phyloP scores from a whole-genome alignment of 2,888 invertebrate genomes.

The Dascillus cervinus region DNA sequence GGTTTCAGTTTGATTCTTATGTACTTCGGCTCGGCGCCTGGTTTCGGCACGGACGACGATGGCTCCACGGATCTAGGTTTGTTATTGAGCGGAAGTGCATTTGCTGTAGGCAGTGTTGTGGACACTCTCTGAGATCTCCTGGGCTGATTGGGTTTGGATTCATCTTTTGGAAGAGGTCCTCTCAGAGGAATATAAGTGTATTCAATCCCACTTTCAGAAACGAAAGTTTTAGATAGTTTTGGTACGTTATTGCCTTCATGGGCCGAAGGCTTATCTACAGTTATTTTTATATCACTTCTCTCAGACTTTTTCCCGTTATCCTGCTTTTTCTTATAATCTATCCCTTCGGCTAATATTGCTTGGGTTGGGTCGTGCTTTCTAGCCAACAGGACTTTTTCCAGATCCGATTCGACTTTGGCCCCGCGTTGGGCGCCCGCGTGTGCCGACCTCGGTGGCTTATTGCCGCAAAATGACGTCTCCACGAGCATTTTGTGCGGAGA shows the following conservation, averaged over 20 bases:
- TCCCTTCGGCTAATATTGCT: slow-evolving; percentile 56
- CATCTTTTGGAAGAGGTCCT: slow-evolving; percentile 36
- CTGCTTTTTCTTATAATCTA: slow-evolving; percentile 35
- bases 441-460: slow-evolving; percentile 53
- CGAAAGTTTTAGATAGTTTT: slow-evolving; percentile 32
- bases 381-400: slow-evolving; percentile 49
- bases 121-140: slow-evolving; percentile 21
- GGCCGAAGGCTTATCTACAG: slow-evolving; percentile 30
- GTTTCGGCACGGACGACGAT: slow-evolving; percentile 15
- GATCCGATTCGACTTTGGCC: slow-evolving; percentile 40
- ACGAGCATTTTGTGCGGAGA: slow-evolving; percentile 87
- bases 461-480: slow-evolving; percentile 87
- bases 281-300: slow-evolving; percentile 30
- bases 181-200: slow-evolving; percentile 44
- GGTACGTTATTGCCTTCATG: slow-evolving; percentile 18
- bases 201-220: slow-evolving; percentile 39
- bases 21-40: slow-evolving; percentile 42
- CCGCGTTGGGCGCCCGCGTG: slow-evolving; percentile 24
- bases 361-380: slow-evolving; percentile 59
- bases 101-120: slow-evolving; percentile 17
- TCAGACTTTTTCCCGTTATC: background rate
- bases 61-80: slow-evolving; percentile 8
- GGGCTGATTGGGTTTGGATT: slow-evolving; percentile 4
- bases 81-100: slow-evolving; percentile 12
- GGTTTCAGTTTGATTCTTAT: slow-evolving; percentile 67